Evolutionary conservation across 2,113 vertebrate species (phyloP).

Genomic region (Acrocephalus kingi): DNA sequence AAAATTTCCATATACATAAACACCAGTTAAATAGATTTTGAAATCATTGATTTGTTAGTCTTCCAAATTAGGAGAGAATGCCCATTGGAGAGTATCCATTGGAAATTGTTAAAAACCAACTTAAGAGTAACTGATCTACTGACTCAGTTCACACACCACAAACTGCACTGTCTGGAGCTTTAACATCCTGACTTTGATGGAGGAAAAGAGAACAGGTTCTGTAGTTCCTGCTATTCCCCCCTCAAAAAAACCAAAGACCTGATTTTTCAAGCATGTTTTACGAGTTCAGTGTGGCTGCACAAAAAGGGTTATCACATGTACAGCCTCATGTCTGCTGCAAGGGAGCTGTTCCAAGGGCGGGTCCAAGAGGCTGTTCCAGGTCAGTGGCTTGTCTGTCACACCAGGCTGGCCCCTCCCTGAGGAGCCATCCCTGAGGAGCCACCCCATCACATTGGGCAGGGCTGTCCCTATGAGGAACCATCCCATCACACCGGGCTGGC

Average conservation of each 20-base stretch:
- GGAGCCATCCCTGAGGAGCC: neutral
- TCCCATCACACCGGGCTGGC: too few species aligned
- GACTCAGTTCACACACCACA: neutral
- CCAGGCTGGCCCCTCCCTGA: neutral
- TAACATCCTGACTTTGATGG: neutral
- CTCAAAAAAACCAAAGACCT: neutral
- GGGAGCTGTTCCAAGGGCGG: neutral
- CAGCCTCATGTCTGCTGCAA: slow-evolving; percentile 10
- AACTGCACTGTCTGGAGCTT: neutral
- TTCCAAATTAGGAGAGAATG: neutral
- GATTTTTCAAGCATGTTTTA: slow-evolving; percentile 38
- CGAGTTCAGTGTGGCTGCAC: slow-evolving; percentile 3
- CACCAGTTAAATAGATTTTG: neutral
- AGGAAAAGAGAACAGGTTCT: neutral
- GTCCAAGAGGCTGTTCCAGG: neutral
- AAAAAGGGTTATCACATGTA: slow-evolving; percentile 18
- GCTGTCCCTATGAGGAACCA: too few species aligned
- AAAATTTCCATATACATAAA: neutral
- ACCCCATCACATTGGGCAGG: too few species aligned
- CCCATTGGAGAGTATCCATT: neutral
- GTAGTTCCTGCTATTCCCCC: neutral
- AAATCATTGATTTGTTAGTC: neutral
- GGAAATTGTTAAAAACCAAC: neutral
- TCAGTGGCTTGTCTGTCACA: neutral
- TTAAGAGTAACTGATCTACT: neutral